Evolutionary conservation across 1,140 invertebrate genomes (phyloP), one percentile per base, ranked within the genome.

Genomic region (Steinernema khuongi): DNA sequence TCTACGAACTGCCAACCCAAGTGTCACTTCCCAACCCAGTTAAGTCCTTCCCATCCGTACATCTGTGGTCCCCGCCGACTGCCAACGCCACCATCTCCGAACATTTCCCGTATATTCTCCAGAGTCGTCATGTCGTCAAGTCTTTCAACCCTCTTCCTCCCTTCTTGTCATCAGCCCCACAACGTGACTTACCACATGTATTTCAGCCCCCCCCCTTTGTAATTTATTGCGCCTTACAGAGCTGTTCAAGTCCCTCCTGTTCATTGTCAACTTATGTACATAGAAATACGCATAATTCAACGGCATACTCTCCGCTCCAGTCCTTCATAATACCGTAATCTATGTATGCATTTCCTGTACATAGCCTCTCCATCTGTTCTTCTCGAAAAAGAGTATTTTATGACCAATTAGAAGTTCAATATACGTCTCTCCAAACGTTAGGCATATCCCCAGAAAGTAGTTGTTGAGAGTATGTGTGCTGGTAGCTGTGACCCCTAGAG

Each of bases 71-170:
- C 68, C 69, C 71, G 28, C 71, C 60, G 29, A 41, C 43, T 67
- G 17, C 31, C 67, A 29, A 74, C 71, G 29, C 44, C 1, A 71
- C 26, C 70, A 1, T 30, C 44, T 32, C 1, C 33, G 17, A 43
- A 17, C 30, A 44, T 50, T n/a, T 71, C 33, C n/a, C 28, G n/a
- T 50, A 18, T 74, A 1, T 29, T 41, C 29, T 66, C 60, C 28
- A 73, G 7, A 72, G 66, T 71, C 31, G 69, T 32, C 28, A 33
- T 18, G 19, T 26, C 68, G n/a, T 41, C 36, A 41, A 41, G 36
- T 60, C 50, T n/a, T n/a, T 22, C 60, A 31, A 1, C 72, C 72
- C 32, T 67, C 73, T 29, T n/a, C 29, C 41, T 74, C 71, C 71
- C 44, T 18, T 74, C 72, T 43, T 30, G 66, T 60, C 60, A 67